Evolutionary conservation across 2,888 invertebrate species (phyloP).

Genomic region (Nipponacmea schrenckii): DNA sequence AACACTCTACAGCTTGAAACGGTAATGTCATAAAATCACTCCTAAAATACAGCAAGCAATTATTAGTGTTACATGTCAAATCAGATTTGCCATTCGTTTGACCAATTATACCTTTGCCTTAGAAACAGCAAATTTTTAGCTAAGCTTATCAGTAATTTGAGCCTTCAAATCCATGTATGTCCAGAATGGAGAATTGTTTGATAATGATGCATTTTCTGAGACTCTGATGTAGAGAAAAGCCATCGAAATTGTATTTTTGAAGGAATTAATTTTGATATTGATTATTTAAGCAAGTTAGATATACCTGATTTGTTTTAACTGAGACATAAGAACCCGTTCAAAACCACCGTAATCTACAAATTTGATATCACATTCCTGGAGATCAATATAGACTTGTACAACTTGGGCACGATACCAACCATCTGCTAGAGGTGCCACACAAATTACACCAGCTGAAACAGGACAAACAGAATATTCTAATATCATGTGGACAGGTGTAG

Average conservation of each 20-base stretch:
- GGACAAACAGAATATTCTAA: slow-evolving; percentile 22
- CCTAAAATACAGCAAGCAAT: slow-evolving; percentile 70
- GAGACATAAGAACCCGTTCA: slow-evolving; percentile 79
- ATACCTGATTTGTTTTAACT: slow-evolving; percentile 84
- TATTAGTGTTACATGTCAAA: not conserved
- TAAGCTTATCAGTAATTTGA: too few relatives aligned
- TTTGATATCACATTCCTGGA: slow-evolving; percentile 81
- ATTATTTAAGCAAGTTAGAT: too few relatives aligned
- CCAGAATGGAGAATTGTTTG: not conserved
- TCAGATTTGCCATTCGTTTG: too few relatives aligned
- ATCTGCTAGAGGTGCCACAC: slow-evolving; percentile 82
- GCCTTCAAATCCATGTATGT: not conserved
- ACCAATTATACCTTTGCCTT: too few relatives aligned
- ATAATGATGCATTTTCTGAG: not conserved
- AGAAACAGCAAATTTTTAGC: too few relatives aligned
- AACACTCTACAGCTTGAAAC: slow-evolving; percentile 96
- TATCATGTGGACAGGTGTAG: slow-evolving; percentile 1
- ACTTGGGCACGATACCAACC: slow-evolving; percentile 93
- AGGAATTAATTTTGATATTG: too few relatives aligned
- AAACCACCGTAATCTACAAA: slow-evolving; percentile 97
- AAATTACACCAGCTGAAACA: slow-evolving; percentile 83
- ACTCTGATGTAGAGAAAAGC: not conserved
- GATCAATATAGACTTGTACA: slow-evolving; percentile 76
- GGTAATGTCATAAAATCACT: slow-evolving; percentile 93
- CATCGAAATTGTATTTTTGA: too few relatives aligned